phyloP scores from a whole-genome alignment of 2,888 invertebrate species.

The Cephonodes hylas region DNA sequence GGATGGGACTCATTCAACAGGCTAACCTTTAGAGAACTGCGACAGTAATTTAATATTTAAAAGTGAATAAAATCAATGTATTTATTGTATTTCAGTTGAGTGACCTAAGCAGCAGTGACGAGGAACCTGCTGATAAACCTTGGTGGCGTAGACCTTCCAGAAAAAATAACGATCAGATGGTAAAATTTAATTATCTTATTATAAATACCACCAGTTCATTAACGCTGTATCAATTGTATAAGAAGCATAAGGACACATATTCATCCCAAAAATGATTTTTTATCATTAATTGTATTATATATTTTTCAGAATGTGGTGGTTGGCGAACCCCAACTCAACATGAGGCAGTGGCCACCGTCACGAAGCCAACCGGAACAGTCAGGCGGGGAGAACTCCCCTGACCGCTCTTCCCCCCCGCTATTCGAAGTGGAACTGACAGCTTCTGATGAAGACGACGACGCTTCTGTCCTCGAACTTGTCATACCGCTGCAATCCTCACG shows the following conservation, averaged over 20 bases:
- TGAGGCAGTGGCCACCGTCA: conserved; percentile 27
- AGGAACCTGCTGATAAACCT: conserved; percentile 27
- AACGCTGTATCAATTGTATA: too few species aligned
- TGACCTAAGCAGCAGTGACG: conserved; percentile 45
- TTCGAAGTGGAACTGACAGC: conserved; percentile 71
- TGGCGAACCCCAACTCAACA: conserved; percentile 8
- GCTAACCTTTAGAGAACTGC: too few species aligned
- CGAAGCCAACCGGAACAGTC: conserved; percentile 20
- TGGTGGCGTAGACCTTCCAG: conserved; percentile 27
- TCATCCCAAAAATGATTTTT: not conserved
- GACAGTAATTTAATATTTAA: too few species aligned
- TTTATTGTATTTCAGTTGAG: conserved; percentile 36
- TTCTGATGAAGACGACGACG: conserved; percentile 72
- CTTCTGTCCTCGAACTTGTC: conserved; percentile 65
- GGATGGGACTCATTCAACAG: too few species aligned
- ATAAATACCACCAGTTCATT: too few species aligned
- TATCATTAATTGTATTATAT: not conserved
- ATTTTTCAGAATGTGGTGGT: conserved; percentile 19
- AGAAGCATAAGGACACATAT: not conserved
- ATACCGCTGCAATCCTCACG: conserved; percentile 59
- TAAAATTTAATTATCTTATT: not conserved
- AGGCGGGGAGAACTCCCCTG: conserved; percentile 30
- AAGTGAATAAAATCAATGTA: not conserved
- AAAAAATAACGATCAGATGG: conserved; percentile 18
- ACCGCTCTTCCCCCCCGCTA: conserved; percentile 59